Conservation (phyloP, 2,113 vertebrate species). For the Diphyllodes magnificus region DNA sequence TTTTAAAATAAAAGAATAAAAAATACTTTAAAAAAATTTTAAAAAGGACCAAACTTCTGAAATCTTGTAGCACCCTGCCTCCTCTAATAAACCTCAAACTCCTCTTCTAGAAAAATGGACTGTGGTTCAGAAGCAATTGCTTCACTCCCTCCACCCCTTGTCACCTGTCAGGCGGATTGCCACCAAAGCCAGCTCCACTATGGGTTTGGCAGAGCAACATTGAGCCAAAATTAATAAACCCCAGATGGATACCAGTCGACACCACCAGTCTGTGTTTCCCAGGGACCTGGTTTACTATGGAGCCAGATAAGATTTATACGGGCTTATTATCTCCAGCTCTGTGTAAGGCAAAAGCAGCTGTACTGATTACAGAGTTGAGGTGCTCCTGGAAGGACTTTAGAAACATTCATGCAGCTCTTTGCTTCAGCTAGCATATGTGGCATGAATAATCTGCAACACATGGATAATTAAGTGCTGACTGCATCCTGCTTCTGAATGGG, state of each 20-base stretch:
- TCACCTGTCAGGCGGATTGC: neutral
- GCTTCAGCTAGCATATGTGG: neutral
- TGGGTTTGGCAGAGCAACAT: neutral
- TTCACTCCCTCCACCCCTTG: neutral
- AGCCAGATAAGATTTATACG: neutral
- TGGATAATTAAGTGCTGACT: neutral
- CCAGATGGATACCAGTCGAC: neutral
- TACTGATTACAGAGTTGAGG: neutral
- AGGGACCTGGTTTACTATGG: neutral
- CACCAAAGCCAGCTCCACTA: neutral
- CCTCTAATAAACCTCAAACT: neutral
- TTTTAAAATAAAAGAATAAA: neutral
- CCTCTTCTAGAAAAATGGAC: neutral
- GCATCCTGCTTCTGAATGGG: neutral
- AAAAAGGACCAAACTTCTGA: neutral
- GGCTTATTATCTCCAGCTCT: neutral
- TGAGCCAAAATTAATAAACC: neutral
- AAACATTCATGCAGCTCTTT: neutral
- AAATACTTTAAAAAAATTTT: neutral
- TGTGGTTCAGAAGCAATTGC: neutral
- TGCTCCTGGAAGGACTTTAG: neutral
- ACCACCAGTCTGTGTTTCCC: neutral
- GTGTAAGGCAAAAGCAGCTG: neutral
- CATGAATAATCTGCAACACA: neutral
- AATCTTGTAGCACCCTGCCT: neutral